These are phyloP conservation scores for Asbolus verrucosus DNA, from an alignment of 1,140 invertebrate species.

Conservation along the genomic window DNA sequence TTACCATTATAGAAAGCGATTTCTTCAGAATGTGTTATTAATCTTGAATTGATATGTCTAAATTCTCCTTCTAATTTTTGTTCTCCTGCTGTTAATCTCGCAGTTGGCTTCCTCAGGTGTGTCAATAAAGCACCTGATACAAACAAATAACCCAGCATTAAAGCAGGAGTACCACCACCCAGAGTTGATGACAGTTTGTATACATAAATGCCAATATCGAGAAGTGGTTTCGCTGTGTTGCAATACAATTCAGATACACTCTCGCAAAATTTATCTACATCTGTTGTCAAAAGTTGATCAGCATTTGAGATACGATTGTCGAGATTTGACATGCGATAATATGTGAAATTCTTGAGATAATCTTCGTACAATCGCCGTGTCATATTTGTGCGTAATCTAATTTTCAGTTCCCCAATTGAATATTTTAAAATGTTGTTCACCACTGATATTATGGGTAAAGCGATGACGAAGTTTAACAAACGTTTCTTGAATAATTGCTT, in stretches of 20 bases:
- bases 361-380: conserved; percentile 89
- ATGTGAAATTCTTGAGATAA: conserved; percentile 96
- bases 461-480: conserved; percentile 81
- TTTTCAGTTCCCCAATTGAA: conserved; percentile 92
- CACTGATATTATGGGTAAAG: conserved; percentile 87
- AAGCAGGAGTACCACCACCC: conserved; percentile 83
- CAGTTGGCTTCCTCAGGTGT: conserved; percentile 86
- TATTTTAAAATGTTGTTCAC: conserved; percentile 95
- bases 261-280: conserved; percentile 97
- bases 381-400: conserved; percentile 90
- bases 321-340: conserved; percentile 97
- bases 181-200: conserved; percentile 88
- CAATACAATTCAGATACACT: conserved; percentile 96
- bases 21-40: conserved; percentile 98
- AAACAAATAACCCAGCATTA: conserved; percentile 89
- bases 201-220: conserved; percentile 96
- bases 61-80: conserved; percentile 98
- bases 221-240: conserved; percentile 95
- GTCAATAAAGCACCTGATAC: conserved; percentile 86
- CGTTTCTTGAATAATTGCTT: conserved; percentile 79
- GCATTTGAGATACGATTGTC: conserved; percentile 96
- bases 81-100: conserved; percentile 90
- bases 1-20: conserved; percentile 98
- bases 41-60: conserved; percentile 93
- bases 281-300: conserved; percentile 95